phyloP scores from a whole-genome alignment of 2,113 vertebrate species.

The Lucifuga dentata region DNA sequence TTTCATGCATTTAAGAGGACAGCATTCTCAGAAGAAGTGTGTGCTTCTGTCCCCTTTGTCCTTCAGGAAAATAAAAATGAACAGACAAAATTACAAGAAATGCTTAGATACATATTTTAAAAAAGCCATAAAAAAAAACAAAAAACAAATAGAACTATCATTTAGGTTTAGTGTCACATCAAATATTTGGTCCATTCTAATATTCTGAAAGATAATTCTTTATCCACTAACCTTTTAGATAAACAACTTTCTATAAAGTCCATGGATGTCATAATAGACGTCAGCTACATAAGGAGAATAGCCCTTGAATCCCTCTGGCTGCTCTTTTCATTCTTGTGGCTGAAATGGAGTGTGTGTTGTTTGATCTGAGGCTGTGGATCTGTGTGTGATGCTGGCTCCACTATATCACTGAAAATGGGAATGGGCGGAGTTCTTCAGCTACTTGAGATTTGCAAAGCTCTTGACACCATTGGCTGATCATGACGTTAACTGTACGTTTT shows the following conservation, averaged over 20 bases:
- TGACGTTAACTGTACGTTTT: slow-evolving; percentile 45
- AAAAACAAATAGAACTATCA: slow-evolving; percentile 5
- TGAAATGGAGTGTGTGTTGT: slow-evolving; percentile 54
- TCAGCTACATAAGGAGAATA: no score
- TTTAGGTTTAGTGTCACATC: slow-evolving; percentile 11
- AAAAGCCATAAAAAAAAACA: slow-evolving; percentile 18
- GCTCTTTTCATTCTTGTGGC: slow-evolving; percentile 57
- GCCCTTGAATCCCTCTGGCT: no score
- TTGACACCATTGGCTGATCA: slow-evolving; percentile 46
- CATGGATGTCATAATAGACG: slow-evolving; percentile 26
- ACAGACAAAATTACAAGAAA: background rate
- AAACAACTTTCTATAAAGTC: slow-evolving; percentile 31
- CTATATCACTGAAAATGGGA: slow-evolving; percentile 44
- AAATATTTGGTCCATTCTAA: background rate
- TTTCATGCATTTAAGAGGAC: slow-evolving; percentile 47
- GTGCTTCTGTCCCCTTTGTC: slow-evolving; percentile 8
- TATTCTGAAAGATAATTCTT: slow-evolving; percentile 30
- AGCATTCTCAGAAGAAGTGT: slow-evolving; percentile 29
- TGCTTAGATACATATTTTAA: slow-evolving; percentile 3
- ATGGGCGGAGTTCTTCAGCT: slow-evolving; percentile 67
- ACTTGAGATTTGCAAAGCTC: slow-evolving; percentile 41
- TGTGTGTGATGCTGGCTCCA: slow-evolving; percentile 59
- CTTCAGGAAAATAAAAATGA: slow-evolving; percentile 14
- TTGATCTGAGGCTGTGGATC: slow-evolving; percentile 56
- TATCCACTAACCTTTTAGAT: slow-evolving; percentile 39